Conservation (phyloP, 2,113 vertebrate species). For the Anser cygnoides region DNA sequence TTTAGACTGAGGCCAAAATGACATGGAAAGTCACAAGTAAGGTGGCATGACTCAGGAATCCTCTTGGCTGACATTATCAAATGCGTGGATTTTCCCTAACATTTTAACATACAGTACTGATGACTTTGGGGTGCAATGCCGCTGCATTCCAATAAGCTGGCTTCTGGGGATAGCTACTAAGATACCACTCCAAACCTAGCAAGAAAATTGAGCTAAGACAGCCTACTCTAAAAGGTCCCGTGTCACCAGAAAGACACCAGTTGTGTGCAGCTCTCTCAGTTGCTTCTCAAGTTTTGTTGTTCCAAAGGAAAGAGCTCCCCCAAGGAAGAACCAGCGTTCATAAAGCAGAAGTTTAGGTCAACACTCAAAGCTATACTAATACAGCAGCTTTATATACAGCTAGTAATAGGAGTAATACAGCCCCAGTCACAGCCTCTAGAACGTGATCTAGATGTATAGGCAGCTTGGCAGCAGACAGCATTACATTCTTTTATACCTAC, state of each 20-base stretch:
- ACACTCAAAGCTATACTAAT: not conserved
- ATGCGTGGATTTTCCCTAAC: not conserved
- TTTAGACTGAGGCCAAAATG: not conserved
- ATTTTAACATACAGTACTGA: not conserved
- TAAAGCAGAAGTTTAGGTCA: not conserved
- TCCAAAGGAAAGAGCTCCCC: not conserved
- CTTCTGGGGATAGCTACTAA: not conserved
- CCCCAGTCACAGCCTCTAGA: not conserved
- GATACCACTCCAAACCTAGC: not conserved
- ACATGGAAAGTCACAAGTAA: not conserved
- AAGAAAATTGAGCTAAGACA: not conserved
- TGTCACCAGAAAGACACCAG: not conserved
- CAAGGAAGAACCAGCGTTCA: not conserved
- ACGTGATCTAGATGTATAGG: not conserved
- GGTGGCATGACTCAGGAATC: not conserved
- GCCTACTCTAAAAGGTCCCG: not conserved
- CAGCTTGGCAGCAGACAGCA: not conserved
- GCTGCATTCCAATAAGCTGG: not conserved
- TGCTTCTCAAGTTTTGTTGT: not conserved
- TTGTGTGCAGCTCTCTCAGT: not conserved
- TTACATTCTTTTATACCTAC: not conserved
- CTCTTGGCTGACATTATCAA: not conserved
- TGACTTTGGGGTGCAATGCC: not conserved
- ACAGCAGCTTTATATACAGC: no score
- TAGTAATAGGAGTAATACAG: not conserved